phyloP scores from a whole-genome alignment of 2,113 vertebrate species.

The Plectropomus leopardus region DNA sequence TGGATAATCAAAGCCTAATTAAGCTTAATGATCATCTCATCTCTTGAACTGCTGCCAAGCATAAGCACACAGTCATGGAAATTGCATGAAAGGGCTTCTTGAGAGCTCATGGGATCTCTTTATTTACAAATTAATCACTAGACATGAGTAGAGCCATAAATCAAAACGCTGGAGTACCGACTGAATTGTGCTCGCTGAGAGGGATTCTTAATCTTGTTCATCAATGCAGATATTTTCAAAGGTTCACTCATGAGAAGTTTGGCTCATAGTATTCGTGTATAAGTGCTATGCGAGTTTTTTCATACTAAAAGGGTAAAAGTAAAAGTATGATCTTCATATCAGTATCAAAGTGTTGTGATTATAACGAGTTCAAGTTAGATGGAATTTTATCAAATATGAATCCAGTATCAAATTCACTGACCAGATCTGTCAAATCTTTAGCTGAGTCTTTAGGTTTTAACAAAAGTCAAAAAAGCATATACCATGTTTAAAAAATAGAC shows the following conservation, averaged over 20 bases:
- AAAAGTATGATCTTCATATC: neutral
- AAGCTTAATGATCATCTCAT: constrained; percentile 46
- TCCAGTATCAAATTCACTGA: neutral
- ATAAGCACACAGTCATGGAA: constrained; percentile 30
- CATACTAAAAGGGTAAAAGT: neutral
- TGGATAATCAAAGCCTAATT: constrained; percentile 49
- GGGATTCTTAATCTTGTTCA: neutral
- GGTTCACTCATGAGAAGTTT: too few species aligned
- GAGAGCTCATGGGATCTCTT: constrained; percentile 11
- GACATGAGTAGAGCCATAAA: neutral
- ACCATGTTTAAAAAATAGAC: too few species aligned
- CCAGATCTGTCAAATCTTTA: neutral
- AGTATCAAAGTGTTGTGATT: neutral
- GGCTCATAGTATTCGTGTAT: neutral
- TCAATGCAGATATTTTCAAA: neutral
- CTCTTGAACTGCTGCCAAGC: constrained; percentile 44
- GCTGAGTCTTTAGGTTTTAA: neutral
- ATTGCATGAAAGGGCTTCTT: constrained; percentile 22
- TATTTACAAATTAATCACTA: constrained; percentile 29
- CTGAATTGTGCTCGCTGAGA: neutral
- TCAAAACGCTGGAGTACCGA: neutral
- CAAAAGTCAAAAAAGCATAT: neutral
- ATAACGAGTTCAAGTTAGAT: neutral
- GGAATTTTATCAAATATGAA: neutral
- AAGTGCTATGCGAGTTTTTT: neutral